Percentiles rank a stretch among this genome's conserved stretches.
phyloP scores from a whole-genome alignment of 2,888 invertebrate species.

The Mongoloraphidia duomilia region DNA sequence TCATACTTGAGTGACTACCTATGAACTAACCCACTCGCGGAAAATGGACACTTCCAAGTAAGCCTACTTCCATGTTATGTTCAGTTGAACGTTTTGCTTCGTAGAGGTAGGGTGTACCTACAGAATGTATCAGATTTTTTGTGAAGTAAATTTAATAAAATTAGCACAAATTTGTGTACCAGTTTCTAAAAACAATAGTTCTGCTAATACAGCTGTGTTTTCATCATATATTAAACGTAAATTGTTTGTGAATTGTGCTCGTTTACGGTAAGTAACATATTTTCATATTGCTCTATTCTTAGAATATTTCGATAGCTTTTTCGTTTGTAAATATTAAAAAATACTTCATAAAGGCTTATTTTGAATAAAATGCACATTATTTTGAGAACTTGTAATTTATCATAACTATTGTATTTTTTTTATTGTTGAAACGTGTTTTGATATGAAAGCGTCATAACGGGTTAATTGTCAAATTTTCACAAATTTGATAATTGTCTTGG shows the following conservation, averaged over 20 bases:
- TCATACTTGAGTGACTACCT: too few relatives aligned
- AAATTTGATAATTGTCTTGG: too few relatives aligned
- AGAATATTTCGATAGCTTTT: too few relatives aligned
- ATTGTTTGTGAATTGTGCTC: conserved; percentile 16
- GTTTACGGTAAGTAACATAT: conserved; percentile 31
- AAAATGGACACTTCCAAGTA: conserved; percentile 31
- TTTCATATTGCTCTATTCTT: conserved; percentile 15
- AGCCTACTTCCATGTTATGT: conserved; percentile 21
- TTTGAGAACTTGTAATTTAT: too few relatives aligned
- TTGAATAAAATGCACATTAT: too few relatives aligned
- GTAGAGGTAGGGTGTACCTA: conserved; percentile 27
- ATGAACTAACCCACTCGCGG: not conserved
- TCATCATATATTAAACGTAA: not conserved
- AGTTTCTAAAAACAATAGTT: conserved; percentile 1
- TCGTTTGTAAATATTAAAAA: too few relatives aligned
- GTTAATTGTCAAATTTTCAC: too few relatives aligned
- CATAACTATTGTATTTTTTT: too few relatives aligned
- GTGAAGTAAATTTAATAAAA: conserved; percentile 1
- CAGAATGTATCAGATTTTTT: conserved; percentile 31
- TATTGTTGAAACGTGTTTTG: too few relatives aligned
- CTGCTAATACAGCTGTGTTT: not conserved
- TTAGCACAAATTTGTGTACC: not conserved
- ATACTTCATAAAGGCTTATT: too few relatives aligned
- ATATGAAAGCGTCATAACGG: too few relatives aligned
- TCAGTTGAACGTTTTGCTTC: conserved; percentile 12